Evolutionary conservation across 2,888 invertebrate genomes (phyloP), one percentile per base, ranked within the genome.

Genomic region (Drosophila borealis): DNA sequence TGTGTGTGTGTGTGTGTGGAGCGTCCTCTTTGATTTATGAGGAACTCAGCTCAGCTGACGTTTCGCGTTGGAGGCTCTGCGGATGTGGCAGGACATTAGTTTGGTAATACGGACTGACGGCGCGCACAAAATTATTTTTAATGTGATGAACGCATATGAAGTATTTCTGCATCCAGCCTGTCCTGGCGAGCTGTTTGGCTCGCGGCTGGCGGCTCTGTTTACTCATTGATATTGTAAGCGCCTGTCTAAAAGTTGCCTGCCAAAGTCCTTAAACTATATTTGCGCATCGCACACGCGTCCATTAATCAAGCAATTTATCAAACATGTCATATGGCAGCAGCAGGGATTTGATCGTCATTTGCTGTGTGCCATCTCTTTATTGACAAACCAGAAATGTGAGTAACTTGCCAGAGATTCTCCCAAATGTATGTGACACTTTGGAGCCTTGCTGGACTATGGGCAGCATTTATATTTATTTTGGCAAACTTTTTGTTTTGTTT

Each of bases 281-380:
- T 86, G 80, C 75, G 70, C 80, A 72, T 70, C 72, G 59, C 80
- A 75, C 80, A 70, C 80, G 72, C 71, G 60, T 79, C 81, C 81
- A 88, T 86, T 86, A 88, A 86, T 88, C 88, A 88, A 81, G 83
- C 76, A 83, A 88, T 86, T 85, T 88, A 88, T 88, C 86, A 88
- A 80, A 81, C 80, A 83, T 88, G 85, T 81, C 85, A 88, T 70
- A 69, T 62, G 50, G 48, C 36, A 42, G 61, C 44, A 61, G 17
- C 46, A 44, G 17, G 42, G 48, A 61, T 51, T 59, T 70, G 39
- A 54, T 63, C 55, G 21, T 68, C 42, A 36, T 41, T 55, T 65
- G 55, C n/a, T 25, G 36, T 37, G 4, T 14, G 37, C 51, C 25
- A 36, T 29, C 44, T 21, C 36, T 50, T 42, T 60, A 54, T 57